Base-by-base conservation (phyloP, 1,140 invertebrate species). In the Lethrus apterus region DNA sequence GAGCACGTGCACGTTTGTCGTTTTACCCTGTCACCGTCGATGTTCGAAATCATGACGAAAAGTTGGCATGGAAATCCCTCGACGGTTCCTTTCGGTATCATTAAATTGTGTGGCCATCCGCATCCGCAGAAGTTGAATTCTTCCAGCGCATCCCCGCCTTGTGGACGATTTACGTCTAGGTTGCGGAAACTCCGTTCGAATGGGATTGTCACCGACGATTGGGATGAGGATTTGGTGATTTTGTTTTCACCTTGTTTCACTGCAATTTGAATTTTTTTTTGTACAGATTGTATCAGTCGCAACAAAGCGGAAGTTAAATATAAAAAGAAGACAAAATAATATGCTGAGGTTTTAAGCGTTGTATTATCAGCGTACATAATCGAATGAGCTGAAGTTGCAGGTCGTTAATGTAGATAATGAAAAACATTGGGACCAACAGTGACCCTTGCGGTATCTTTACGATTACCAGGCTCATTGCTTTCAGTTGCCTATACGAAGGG, bases 161-260 rank as follows among this genome's bases (percentile, higher is more conserved):
- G 54, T 8, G 69, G 70, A 42, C 64, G 57, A 44, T 66, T 64
- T 23, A 44, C 36, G 15, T 72, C 62, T 30, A 82, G 59, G 40
- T 80, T 70, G 9, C 77, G 66, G 69, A 83, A 83, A 3, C 75
- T 79, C 23, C 73, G 67, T 33, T 80, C 78, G 48, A 76, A 79
- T 3, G 79, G 75, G 55, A 82, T 78, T 1, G 83, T 86, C 2
- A 87, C 78, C 0, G 80, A 76, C 0, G 83, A 86, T 21, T 83
- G 72, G 0, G 58, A 61, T 10, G 82, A 83, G n/a, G 63, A 63
- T 4, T 80, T 74, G 0, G 69, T 70, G 23, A 86, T 74, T 0
- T 65, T 75, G 51, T 83, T 84, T 31, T 68, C 67, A 2, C 83
- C 83, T 2, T 78, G 73, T 10, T 68, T 70, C 51, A 86, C 80